These are phyloP conservation scores for Neostethus bicornis DNA, from an alignment of 2,797 vertebrate genomes.

Conservation along the genomic window DNA sequence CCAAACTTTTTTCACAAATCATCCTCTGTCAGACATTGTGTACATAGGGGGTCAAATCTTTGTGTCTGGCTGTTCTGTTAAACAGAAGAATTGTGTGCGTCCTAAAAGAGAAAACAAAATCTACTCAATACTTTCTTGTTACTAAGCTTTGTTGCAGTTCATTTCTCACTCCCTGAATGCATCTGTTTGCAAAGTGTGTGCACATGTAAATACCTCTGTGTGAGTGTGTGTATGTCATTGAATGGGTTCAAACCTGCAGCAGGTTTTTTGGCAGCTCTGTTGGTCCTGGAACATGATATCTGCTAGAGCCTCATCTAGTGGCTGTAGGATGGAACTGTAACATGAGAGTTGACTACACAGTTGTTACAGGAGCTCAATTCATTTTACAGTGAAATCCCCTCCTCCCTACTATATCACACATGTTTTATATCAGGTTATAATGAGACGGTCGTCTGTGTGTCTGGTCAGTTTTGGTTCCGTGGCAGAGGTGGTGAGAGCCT, in stretches of 20 bases:
- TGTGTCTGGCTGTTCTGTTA: constrained; percentile 19
- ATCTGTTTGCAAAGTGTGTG: constrained; percentile 18
- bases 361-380: neutral
- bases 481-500: neutral
- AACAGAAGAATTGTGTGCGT: constrained; percentile 11
- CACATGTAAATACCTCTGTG: constrained; percentile 8
- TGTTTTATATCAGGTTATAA: constrained; percentile 29
- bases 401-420: neutral
- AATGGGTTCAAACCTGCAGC: constrained; percentile 6
- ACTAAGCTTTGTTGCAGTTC: constrained; percentile 9
- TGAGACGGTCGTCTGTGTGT: constrained; percentile 18
- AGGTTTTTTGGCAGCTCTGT: neutral
- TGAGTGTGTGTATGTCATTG: neutral
- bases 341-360: rapidly evolving
- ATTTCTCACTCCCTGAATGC: neutral
- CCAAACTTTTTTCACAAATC: neutral
- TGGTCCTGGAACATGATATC: constrained; percentile 17
- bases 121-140: constrained; percentile 7
- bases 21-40: neutral
- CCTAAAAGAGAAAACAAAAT: constrained; percentile 6
- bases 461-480: constrained; percentile 16
- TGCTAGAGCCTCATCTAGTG: constrained; percentile 59
- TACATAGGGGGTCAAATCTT: constrained; percentile 1
- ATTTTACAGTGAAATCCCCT: constrained; percentile 1
- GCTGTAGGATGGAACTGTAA: constrained; percentile 20